A percentile compares a stretch with the other conserved stretches of the same genome.
These are phyloP conservation scores for Isichthys henryi DNA, from an alignment of 2,113 vertebrate species.

Conservation along the genomic window DNA sequence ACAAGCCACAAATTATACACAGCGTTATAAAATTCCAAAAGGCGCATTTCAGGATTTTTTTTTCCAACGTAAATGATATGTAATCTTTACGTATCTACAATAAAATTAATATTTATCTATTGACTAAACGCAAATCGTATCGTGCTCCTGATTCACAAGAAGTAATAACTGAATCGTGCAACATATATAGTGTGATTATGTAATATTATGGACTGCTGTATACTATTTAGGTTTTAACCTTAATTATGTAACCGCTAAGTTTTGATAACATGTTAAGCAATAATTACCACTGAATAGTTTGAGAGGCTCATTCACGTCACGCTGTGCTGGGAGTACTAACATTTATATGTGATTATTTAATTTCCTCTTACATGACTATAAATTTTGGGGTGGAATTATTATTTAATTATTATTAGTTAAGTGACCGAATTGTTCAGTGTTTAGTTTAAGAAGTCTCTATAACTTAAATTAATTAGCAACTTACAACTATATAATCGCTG, in stretches of 20 bases:
- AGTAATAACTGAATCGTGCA: background rate
- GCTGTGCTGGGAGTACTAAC: background rate
- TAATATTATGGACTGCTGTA: background rate
- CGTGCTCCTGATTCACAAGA: background rate
- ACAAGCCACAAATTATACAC: background rate
- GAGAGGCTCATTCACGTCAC: background rate
- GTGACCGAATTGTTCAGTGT: background rate
- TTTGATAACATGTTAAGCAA: background rate
- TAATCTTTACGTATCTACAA: background rate
- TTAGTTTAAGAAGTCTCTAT: background rate
- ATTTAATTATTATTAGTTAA: background rate
- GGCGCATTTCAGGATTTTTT: background rate
- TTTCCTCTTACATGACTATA: background rate
- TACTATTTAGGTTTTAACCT: constrained; percentile 21
- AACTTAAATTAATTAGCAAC: background rate
- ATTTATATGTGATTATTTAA: background rate
- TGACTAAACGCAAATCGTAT: background rate
- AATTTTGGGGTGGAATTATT: background rate
- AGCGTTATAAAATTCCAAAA: background rate
- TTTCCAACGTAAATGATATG: background rate
- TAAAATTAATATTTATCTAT: background rate
- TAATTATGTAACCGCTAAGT: constrained; percentile 29
- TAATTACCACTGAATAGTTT: background rate
- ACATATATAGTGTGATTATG: background rate
- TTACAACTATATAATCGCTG: background rate